Conservation (phyloP, 2,888 invertebrate genomes). For the Acanthococcus lagerstroemiae region DNA sequence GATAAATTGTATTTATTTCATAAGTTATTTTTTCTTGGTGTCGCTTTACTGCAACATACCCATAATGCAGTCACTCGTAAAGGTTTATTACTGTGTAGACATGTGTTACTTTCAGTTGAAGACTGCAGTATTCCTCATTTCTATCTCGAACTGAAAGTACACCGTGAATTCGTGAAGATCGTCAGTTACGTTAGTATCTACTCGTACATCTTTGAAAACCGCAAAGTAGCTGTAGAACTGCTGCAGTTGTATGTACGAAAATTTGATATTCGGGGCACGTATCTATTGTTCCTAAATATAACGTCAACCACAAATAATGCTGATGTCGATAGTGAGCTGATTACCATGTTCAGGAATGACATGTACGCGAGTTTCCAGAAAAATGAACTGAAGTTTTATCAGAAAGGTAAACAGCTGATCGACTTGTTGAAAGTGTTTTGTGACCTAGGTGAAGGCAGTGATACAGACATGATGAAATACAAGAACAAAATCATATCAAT, state of each 20-base stretch:
- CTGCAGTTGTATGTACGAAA: not conserved
- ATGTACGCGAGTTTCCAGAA: not conserved
- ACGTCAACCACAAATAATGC: not conserved
- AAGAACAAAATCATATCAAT: constrained; percentile 6
- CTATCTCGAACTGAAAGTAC: constrained; percentile 3
- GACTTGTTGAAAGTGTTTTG: constrained; percentile 10
- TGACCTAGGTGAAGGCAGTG: not conserved
- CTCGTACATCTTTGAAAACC: constrained; percentile 10
- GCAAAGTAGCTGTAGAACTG: constrained; percentile 4
- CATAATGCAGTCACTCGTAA: constrained; percentile 9
- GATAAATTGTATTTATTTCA: constrained; percentile 4
- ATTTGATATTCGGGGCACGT: constrained; percentile 2
- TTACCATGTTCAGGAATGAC: constrained; percentile 1
- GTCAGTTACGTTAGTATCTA: not conserved
- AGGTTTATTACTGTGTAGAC: not conserved
- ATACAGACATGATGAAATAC: not conserved
- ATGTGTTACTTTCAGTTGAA: not conserved
- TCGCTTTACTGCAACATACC: not conserved
- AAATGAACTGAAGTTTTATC: constrained; percentile 1
- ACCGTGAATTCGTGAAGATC: not conserved
- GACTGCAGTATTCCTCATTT: not conserved
- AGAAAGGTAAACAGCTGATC: constrained; percentile 11
- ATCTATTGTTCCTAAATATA: constrained; percentile 4
- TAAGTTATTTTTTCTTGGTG: constrained; percentile 4
- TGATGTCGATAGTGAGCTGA: constrained; percentile 5